Conservation (phyloP, 30 jellyfish, hydroid and myxozoan genomes). For the Cassiopea xamachana region DNA sequence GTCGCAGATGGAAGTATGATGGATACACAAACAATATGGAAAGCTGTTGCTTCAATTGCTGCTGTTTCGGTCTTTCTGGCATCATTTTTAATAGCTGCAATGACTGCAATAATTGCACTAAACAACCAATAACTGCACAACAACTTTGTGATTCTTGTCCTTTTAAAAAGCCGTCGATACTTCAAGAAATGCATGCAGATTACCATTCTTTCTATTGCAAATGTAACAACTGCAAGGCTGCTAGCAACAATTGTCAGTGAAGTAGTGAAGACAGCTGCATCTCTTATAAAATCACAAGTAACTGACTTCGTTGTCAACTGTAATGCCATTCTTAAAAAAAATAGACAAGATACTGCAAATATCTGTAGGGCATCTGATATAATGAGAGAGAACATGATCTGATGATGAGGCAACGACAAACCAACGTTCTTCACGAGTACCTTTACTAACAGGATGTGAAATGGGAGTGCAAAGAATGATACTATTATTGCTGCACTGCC, state of each 20-base stretch:
- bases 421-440: neutral
- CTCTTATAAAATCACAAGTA: neutral
- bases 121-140: neutral
- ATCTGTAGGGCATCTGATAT: neutral
- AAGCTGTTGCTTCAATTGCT: neutral
- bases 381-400: neutral
- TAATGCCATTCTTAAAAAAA: neutral
- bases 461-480: neutral
- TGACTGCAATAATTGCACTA: neutral
- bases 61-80: neutral
- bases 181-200: no score
- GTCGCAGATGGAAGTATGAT: neutral
- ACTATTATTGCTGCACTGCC: neutral
- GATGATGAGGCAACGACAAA: no score
- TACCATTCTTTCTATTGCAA: neutral
- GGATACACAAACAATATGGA: neutral
- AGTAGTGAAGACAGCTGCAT: neutral
- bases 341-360: neutral
- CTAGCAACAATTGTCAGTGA: neutral
- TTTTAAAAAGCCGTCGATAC: no score
- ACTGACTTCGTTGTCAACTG: neutral
- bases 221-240: neutral
- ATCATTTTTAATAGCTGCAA: neutral
- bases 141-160: no score
- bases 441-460: neutral